Evolutionary conservation across 2,888 invertebrate species (phyloP).

Genomic region (Athrips mouffetella): DNA sequence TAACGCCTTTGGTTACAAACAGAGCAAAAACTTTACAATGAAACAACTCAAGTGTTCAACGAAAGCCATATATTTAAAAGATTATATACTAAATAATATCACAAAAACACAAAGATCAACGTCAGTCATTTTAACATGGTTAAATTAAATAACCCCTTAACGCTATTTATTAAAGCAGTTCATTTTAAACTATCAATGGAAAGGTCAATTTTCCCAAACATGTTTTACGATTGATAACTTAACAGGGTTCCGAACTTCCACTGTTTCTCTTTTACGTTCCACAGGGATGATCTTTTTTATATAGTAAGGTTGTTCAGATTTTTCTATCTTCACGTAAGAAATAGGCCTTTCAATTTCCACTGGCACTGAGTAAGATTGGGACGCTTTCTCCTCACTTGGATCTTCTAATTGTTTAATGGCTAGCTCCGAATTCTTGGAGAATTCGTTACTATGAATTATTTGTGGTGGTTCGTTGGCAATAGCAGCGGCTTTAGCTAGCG

Average conservation of each 20-base stretch:
- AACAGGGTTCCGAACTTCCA: constrained; percentile 35
- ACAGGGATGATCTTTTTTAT: no score
- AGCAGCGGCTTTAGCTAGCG: constrained; percentile 40
- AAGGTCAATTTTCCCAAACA: constrained; percentile 43
- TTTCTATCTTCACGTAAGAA: constrained; percentile 35
- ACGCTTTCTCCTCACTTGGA: constrained; percentile 37
- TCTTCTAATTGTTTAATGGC: constrained; percentile 32
- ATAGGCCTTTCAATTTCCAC: constrained; percentile 36
- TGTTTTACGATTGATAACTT: constrained; percentile 45
- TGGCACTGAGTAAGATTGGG: constrained; percentile 39
- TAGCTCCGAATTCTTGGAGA: constrained; percentile 33
- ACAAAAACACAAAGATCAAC: constrained; percentile 4
- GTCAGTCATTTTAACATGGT: constrained; percentile 6
- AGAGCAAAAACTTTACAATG: background rate
- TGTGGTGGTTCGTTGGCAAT: constrained; percentile 40
- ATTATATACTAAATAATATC: constrained; percentile 4
- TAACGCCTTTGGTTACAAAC: background rate
- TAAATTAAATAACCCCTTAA: constrained; percentile 16
- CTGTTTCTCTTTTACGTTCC: no score
- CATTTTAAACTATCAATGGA: constrained; percentile 9
- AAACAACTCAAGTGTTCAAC: background rate
- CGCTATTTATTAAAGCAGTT: constrained; percentile 15
- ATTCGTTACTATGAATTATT: constrained; percentile 38
- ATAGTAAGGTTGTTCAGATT: no score
- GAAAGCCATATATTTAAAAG: constrained; percentile 2